phyloP scores from a whole-genome alignment of 2,797 vertebrate species.

The Oryzias dopingdopingensis region DNA sequence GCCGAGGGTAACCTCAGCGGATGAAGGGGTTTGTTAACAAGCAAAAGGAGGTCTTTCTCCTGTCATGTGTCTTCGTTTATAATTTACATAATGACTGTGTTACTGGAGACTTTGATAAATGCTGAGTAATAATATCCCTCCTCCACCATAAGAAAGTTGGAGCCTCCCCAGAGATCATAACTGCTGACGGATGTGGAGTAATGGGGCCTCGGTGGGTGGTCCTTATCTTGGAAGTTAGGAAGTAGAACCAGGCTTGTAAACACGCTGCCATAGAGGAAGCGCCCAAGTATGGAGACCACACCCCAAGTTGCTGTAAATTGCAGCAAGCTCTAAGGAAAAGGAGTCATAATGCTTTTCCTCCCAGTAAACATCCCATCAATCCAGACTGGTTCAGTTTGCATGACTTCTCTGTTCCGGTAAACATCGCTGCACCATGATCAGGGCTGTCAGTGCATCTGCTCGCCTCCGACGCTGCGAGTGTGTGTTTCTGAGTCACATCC shows the following conservation, averaged over 20 bases:
- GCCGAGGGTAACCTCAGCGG: conserved; percentile 24
- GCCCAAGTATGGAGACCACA: conserved; percentile 56
- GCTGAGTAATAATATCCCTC: conserved; percentile 68
- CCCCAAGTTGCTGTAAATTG: conserved; percentile 57
- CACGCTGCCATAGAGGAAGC: conserved; percentile 67
- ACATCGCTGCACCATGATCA: conserved; percentile 37
- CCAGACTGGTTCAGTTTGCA: conserved; percentile 52
- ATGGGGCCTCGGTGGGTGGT: conserved; percentile 72
- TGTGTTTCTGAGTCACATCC: conserved; percentile 72
- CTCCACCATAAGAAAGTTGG: conserved; percentile 42
- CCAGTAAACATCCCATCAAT: conserved; percentile 37
- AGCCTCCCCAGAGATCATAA: conserved; percentile 57
- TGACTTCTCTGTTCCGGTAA: conserved; percentile 55
- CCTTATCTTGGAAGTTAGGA: conserved; percentile 73
- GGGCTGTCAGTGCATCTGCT: conserved; percentile 49
- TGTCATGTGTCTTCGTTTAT: conserved; percentile 42
- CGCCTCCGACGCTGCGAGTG: conserved; percentile 39
- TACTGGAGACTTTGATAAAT: conserved; percentile 57
- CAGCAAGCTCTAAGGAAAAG: conserved; percentile 23
- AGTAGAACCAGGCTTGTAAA: conserved; percentile 71
- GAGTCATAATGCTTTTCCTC: conserved; percentile 10
- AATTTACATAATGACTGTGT: conserved; percentile 44
- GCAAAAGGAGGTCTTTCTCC: conserved; percentile 34
- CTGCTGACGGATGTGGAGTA: conserved; percentile 63
- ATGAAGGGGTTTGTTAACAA: conserved; percentile 48